Conservation (phyloP, 1,140 invertebrate species). For the Acromyrmex heyeri region DNA sequence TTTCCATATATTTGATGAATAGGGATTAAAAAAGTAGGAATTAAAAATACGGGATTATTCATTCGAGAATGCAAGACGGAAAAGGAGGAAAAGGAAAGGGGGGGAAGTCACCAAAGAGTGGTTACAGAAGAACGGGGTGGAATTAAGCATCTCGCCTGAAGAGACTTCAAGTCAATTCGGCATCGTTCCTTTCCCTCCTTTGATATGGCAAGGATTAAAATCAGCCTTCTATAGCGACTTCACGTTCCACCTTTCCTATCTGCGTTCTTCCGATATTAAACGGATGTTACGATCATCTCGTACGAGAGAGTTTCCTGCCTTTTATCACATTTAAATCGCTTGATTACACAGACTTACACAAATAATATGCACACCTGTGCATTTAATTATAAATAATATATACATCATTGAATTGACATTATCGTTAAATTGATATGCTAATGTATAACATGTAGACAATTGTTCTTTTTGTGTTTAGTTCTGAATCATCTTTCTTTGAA, state of each 20-base stretch:
- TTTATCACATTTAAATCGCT: constrained; percentile 1
- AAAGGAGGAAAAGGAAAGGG: too few relatives aligned
- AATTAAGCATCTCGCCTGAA: constrained; percentile 87
- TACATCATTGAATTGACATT: background rate
- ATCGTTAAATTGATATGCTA: background rate
- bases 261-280: constrained; percentile 79
- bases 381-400: background rate
- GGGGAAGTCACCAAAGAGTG: background rate
- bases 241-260: constrained; percentile 61
- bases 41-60: constrained; percentile 70
- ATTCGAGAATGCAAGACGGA: background rate
- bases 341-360: background rate
- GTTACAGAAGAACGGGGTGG: constrained; percentile 80
- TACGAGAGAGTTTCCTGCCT: constrained; percentile 28
- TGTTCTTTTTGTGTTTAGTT: background rate
- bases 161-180: constrained; percentile 87
- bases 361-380: background rate
- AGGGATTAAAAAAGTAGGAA: constrained; percentile 80
- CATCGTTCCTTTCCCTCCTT: constrained; percentile 79
- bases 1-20: constrained; percentile 74
- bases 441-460: background rate
- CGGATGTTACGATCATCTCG: constrained; percentile 80
- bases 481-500: background rate
- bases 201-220: constrained; percentile 86
- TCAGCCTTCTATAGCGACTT: constrained; percentile 82